Evolutionary conservation across 2,797 vertebrate species (phyloP).

Genomic region (Characodon lateralis): DNA sequence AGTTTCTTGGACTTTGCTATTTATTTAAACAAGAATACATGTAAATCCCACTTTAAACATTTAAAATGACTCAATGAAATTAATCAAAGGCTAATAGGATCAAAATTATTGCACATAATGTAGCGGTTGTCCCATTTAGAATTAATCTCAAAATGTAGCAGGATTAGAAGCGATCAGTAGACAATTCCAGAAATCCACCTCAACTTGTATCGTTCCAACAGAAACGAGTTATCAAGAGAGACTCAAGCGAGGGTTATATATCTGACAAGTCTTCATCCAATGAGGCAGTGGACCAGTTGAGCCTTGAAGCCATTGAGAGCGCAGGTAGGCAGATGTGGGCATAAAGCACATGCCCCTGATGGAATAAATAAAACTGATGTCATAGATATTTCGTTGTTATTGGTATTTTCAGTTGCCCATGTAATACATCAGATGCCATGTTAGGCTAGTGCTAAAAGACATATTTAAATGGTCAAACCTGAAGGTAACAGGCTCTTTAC

Average conservation of each 20-base stretch:
- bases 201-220: conserved; percentile 80
- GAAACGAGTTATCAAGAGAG: conserved; percentile 77
- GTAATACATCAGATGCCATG: not conserved
- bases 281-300: conserved; percentile 81
- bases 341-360: conserved; percentile 26
- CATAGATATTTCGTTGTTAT: conserved; percentile 8
- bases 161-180: conserved; percentile 30
- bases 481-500: not conserved
- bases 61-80: conserved; percentile 3
- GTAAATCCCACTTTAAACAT: not conserved
- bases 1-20: not conserved
- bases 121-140: not conserved
- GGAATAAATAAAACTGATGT: conserved; percentile 6
- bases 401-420: conserved; percentile 8
- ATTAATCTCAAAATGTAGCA: conserved; percentile 1
- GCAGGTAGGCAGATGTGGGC: conserved; percentile 77
- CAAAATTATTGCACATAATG: conserved; percentile 12
- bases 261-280: conserved; percentile 82
- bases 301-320: conserved; percentile 78
- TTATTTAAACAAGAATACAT: conserved; percentile 1
- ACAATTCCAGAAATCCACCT: conserved; percentile 34
- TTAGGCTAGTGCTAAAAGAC: not conserved
- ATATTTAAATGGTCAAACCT: not conserved
- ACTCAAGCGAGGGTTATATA: conserved; percentile 77
- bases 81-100: not conserved